These are phyloP conservation scores for Pimephales promelas DNA, from an alignment of 2,113 vertebrate species.

Conservation along the genomic window DNA sequence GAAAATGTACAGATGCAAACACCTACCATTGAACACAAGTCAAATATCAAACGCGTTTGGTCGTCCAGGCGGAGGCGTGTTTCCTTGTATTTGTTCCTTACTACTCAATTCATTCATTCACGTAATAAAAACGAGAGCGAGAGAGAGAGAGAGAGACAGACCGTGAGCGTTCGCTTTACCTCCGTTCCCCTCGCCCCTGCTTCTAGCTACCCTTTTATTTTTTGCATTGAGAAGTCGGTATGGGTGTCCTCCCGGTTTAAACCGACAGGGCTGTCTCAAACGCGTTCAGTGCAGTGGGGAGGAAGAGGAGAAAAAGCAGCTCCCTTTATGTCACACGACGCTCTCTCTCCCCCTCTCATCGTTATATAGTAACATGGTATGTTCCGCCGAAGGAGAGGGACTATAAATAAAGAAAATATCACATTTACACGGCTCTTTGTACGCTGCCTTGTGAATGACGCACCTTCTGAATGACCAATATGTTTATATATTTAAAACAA, in stretches of 20 bases:
- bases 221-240: conserved; percentile 92
- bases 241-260: conserved; percentile 99
- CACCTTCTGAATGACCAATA: conserved; percentile 26
- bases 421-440: conserved; percentile 75
- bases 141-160: conserved; percentile 57
- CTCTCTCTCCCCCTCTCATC: conserved; percentile 62
- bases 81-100: conserved; percentile 75
- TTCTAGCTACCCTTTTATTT: conserved; percentile 83
- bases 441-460: conserved; percentile 65
- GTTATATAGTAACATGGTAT: conserved; percentile 81
- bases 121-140: conserved; percentile 45
- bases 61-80: conserved; percentile 75
- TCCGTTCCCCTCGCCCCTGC: conserved; percentile 79
- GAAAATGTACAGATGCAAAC: conserved; percentile 77
- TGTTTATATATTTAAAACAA: background rate
- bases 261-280: conserved; percentile 89
- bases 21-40: conserved; percentile 72
- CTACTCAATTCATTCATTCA: conserved; percentile 72
- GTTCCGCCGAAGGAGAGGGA: conserved; percentile 75
- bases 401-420: conserved; percentile 81
- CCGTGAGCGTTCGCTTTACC: conserved; percentile 73
- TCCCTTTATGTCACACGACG: conserved; percentile 57
- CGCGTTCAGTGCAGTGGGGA: conserved; percentile 67
- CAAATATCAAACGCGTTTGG: conserved; percentile 71
- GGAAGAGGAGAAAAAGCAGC: conserved; percentile 55